A percentile compares a stretch with the other conserved stretches of the same genome.
Conservation (phyloP, 1,140 invertebrate species). For the Bombus turneri region DNA sequence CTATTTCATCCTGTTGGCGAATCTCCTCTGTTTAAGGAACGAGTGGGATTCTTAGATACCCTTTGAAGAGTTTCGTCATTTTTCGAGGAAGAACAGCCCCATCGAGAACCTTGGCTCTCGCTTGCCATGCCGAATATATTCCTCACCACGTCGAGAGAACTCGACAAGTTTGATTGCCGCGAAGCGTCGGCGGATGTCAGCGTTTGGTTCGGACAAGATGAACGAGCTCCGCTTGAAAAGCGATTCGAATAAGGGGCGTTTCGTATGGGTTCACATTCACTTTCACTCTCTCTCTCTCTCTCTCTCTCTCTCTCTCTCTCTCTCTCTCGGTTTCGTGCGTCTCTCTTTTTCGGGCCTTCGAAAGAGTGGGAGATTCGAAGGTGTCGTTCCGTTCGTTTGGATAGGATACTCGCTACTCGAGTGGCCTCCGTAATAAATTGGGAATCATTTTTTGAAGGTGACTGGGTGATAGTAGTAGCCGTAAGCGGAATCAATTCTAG, state of each 20-base stretch:
- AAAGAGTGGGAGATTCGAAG: neutral
- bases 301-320: neutral
- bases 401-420: conserved; percentile 13
- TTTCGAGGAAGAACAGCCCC: conserved; percentile 42
- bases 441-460: neutral
- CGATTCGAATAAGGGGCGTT: conserved; percentile 40
- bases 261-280: neutral
- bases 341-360: neutral
- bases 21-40: conserved; percentile 15
- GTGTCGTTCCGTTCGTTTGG: conserved; percentile 4
- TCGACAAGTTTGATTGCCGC: conserved; percentile 69
- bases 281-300: neutral
- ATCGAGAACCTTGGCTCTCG: neutral
- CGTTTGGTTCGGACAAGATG: conserved; percentile 39
- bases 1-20: neutral
- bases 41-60: conserved; percentile 54
- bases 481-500: neutral
- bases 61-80: conserved; percentile 60
- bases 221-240: conserved; percentile 48
- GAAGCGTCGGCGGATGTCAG: conserved; percentile 52
- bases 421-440: conserved; percentile 1
- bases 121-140: no score
- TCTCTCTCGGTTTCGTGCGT: neutral
- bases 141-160: neutral
- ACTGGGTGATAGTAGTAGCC: neutral